Evolutionary conservation across 2,113 vertebrate species (phyloP).

Genomic region (Centrocercus urophasianus): DNA sequence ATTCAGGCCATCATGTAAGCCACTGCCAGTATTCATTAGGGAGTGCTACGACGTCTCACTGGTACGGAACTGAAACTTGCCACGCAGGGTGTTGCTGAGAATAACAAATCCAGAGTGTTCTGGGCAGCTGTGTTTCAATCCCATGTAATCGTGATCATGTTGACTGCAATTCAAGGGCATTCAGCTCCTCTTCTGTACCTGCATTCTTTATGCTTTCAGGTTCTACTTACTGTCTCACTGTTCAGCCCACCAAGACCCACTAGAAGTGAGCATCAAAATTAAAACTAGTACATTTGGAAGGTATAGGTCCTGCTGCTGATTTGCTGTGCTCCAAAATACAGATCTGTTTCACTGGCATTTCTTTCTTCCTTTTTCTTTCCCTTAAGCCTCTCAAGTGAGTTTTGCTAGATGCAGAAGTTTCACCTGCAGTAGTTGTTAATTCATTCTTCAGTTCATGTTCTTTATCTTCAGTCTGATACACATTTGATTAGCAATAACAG

Average conservation of each 20-base stretch:
- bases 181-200: background rate
- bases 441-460: background rate
- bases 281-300: background rate
- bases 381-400: background rate
- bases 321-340: background rate
- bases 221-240: background rate
- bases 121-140: background rate
- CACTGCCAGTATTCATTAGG: background rate
- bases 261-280: fast-evolving
- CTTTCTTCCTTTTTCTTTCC: background rate
- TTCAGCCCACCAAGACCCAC: background rate
- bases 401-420: background rate
- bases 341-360: background rate
- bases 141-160: background rate
- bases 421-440: background rate
- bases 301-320: background rate
- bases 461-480: background rate
- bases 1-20: background rate
- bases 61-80: background rate
- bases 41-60: background rate
- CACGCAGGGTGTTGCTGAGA: background rate
- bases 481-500: background rate
- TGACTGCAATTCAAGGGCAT: background rate
- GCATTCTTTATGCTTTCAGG: background rate
- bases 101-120: background rate